Conservation (phyloP, 2,797 vertebrate species). For the Galaxias olidus region DNA sequence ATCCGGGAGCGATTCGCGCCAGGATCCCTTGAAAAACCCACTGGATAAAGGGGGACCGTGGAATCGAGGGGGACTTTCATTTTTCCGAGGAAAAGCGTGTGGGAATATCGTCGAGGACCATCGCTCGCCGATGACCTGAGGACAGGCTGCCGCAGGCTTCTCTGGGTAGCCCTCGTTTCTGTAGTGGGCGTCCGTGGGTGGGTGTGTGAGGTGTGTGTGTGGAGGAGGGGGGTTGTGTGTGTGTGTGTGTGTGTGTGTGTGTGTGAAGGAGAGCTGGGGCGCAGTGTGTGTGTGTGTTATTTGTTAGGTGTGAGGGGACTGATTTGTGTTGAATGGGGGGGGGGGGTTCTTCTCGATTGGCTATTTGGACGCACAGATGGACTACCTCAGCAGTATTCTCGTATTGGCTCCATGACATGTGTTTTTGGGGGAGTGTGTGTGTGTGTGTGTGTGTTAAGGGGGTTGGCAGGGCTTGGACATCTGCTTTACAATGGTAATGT, state of each 20-base stretch:
- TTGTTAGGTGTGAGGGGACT: not conserved
- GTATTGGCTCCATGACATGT: conserved; percentile 15
- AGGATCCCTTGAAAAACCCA: not conserved
- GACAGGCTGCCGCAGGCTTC: conserved; percentile 46
- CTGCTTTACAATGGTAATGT: not conserved
- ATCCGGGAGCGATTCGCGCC: too few species aligned
- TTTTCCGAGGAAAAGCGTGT: conserved; percentile 26
- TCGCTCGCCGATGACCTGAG: conserved; percentile 40
- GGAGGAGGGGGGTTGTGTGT: not conserved
- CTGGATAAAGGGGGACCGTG: not conserved
- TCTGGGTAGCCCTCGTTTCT: conserved; percentile 41
- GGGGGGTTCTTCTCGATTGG: conserved; percentile 32
- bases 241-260: conserved; percentile 1
- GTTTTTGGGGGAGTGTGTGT: conserved; percentile 15
- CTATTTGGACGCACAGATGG: conserved; percentile 44
- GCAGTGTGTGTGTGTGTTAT: not conserved
- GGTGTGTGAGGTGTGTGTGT: conserved; percentile 17
- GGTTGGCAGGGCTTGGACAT: too few species aligned
- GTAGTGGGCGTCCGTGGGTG: conserved; percentile 28
- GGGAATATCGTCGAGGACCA: not conserved
- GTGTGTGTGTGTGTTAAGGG: not conserved
- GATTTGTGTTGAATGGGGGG: not conserved
- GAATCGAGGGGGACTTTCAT: not conserved
- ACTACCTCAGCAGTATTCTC: conserved; percentile 30
- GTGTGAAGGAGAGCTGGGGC: too few species aligned